Conservation (phyloP, 2,113 vertebrate genomes). For the Pyrgilauda ruficollis region DNA sequence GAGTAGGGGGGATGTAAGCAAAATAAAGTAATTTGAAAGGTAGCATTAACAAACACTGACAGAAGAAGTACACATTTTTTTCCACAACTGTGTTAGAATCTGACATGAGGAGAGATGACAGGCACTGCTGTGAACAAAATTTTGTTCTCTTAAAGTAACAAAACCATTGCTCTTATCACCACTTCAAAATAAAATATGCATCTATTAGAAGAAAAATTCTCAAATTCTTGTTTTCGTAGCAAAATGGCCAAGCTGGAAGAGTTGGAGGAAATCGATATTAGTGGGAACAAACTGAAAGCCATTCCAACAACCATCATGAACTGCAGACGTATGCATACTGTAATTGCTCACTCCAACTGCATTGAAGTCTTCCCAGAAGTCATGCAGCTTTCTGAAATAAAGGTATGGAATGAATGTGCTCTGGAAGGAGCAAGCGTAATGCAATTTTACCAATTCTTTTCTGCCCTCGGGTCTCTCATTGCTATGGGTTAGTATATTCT, state of each 20-base stretch:
- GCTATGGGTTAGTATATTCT: neutral
- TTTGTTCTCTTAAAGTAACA: neutral
- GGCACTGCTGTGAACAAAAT: neutral
- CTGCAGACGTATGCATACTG: constrained; percentile 92
- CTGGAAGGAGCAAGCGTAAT: neutral
- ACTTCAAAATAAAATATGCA: neutral
- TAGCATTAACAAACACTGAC: neutral
- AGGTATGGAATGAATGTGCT: constrained; percentile 72
- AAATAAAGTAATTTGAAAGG: neutral
- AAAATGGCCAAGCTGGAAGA: constrained; percentile 99
- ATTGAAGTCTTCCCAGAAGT: constrained; percentile 97
- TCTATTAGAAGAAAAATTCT: neutral
- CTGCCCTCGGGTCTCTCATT: neutral
- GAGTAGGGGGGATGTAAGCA: neutral
- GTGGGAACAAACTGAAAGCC: constrained; percentile 96
- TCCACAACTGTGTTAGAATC: neutral
- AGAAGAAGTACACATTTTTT: neutral
- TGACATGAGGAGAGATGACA: neutral
- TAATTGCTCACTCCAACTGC: constrained; percentile 94
- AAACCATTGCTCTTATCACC: neutral
- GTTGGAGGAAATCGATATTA: constrained; percentile 94
- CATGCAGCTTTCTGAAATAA: constrained; percentile 97
- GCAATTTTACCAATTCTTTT: neutral
- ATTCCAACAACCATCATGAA: constrained; percentile 95
- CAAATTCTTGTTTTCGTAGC: constrained; percentile 68